Base-by-base conservation (phyloP, 2,113 vertebrate genomes). In the Macquaria australasica region DNA sequence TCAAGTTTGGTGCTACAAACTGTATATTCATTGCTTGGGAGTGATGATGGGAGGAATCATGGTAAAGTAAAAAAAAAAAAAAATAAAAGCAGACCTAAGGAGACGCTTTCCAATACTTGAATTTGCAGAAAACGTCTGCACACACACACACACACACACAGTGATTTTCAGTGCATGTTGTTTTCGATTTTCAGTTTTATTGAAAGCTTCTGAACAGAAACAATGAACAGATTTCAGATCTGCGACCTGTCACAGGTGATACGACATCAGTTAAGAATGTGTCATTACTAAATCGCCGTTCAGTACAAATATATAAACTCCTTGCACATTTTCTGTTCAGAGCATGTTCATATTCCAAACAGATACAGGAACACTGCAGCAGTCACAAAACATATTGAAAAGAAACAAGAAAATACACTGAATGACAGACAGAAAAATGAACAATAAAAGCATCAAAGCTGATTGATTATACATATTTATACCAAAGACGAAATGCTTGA, bases 281-380 rank as follows among this genome's bases (percentile, higher is more conserved):
- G 53, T 81, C 81, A 75, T 78, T 73, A 76, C 79, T 79, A 66
- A 10, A 21, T 69, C 55, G 6, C 73, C 50, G n/a, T 64, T 83
- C 25, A 34, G 76, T 91, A 91, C 73, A 91, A 90, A 90, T 91
- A 86, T 88, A 89, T 50, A 89, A 78, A 88, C 43, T 80, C 73
- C 28, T 69, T 39, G 2, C 39, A 48, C 10, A 3, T 45, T 25
- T 51, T 62, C 56, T 58, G 39, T 63, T 25, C 48, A 18, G 50
- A 58, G 68, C 20, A 15, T 8, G 10, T 73, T 76, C 28, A 58
- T 72, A 58, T 9, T 34, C 12, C 59, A 70, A 53, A 85, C 62
- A 81, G 50, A 59, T 3, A 53, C 58, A 20, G 28, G 10, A 48
- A 73, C 83, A 84, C 77, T 56, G 75, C 76, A 87, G 79, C 56